These are phyloP conservation scores for Sericinus montela DNA, from an alignment of 2,888 invertebrate genomes.

Conservation along the genomic window DNA sequence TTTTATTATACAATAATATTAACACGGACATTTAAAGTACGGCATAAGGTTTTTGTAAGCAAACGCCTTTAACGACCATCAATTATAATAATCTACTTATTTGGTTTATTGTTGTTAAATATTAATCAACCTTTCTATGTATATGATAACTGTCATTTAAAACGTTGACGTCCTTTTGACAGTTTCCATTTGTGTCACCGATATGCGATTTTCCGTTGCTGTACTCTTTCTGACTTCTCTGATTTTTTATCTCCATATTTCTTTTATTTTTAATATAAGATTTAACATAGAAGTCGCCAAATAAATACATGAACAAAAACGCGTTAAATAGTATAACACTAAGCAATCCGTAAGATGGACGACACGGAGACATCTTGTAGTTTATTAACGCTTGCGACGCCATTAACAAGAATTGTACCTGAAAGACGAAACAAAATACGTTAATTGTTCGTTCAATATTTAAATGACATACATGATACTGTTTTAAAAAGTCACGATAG, in stretches of 20 bases:
- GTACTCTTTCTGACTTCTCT: not conserved
- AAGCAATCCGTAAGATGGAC: constrained; percentile 34
- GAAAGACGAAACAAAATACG: constrained; percentile 25
- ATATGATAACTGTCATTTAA: not conserved
- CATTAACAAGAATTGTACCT: constrained; percentile 45
- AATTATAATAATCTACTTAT: too few relatives aligned
- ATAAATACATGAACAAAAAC: constrained; percentile 39
- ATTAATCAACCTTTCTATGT: too few relatives aligned
- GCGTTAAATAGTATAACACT: constrained; percentile 27
- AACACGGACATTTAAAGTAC: too few relatives aligned
- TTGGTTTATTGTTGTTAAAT: too few relatives aligned
- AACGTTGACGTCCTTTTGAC: not conserved
- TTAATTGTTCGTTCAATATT: too few relatives aligned
- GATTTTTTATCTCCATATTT: not conserved
- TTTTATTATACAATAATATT: too few relatives aligned
- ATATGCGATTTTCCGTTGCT: not conserved
- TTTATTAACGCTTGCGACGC: constrained; percentile 34
- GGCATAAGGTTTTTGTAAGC: too few relatives aligned
- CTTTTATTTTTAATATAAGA: constrained; percentile 26
- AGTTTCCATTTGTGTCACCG: not conserved
- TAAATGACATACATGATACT: too few relatives aligned
- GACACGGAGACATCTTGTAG: constrained; percentile 36
- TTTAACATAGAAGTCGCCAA: constrained; percentile 39
- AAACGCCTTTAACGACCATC: too few relatives aligned
- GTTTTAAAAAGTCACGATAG: too few relatives aligned